phyloP scores from a whole-genome alignment of 1,140 invertebrate species.

The Acromyrmex echinatior region DNA sequence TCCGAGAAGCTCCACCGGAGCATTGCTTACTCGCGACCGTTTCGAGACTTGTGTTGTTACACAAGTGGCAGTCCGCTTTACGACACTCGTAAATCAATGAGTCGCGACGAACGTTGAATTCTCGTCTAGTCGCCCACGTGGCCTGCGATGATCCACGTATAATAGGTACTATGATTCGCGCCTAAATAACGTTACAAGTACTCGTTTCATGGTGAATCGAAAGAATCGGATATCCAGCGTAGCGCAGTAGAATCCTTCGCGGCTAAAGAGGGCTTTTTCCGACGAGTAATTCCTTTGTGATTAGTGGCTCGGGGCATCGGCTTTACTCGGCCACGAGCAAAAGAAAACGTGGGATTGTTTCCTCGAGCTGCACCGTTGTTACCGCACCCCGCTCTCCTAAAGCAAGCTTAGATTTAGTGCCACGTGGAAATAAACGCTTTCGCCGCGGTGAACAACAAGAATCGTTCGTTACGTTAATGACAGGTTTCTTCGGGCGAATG shows the following conservation, averaged over 20 bases:
- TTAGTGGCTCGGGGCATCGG: conserved; percentile 69
- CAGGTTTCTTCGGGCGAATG: conserved; percentile 62
- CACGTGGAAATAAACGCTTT: conserved; percentile 73
- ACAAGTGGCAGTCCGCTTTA: conserved; percentile 4
- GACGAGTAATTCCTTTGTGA: conserved; percentile 70
- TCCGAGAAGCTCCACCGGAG: conserved; percentile 64
- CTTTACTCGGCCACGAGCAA: conserved; percentile 67
- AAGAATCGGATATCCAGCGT: conserved; percentile 39
- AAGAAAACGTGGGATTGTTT: conserved; percentile 71
- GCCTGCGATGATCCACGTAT: not conserved
- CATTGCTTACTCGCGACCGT: conserved; percentile 41
- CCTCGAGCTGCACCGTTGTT: conserved; percentile 66
- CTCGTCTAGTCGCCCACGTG: not conserved
- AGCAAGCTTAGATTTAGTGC: conserved; percentile 73
- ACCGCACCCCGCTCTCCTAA: conserved; percentile 50
- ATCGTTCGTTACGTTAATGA: conserved; percentile 73
- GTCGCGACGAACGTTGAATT: conserved; percentile 12
- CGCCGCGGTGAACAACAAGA: conserved; percentile 74
- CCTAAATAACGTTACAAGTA: not conserved
- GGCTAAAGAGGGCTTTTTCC: conserved; percentile 63
- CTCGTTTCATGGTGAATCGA: conserved; percentile 13
- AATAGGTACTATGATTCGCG: not conserved
- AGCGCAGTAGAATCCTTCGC: conserved; percentile 14
- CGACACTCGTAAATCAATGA: conserved; percentile 33
- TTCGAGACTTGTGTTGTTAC: not conserved